Base-by-base conservation (phyloP, 2,888 invertebrate genomes). In the Agriopis leucophaearia region DNA sequence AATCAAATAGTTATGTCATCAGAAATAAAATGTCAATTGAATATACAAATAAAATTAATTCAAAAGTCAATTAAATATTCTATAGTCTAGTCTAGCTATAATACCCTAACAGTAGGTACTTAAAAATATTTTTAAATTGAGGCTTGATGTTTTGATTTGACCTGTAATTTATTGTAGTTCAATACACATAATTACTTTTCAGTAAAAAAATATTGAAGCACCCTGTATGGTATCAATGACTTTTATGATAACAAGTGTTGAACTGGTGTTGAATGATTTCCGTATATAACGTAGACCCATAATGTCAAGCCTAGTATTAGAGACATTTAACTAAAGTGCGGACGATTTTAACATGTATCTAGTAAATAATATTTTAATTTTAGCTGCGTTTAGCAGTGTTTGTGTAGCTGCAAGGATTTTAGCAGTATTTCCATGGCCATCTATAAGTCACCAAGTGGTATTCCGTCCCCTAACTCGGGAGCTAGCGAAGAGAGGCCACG, bases 381-480 rank as follows among this genome's bases (percentile, higher is more conserved):
- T 65, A 48, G 13, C 44, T 3, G 4, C 55, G 42, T 0, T 66
- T n/a, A 10, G 15, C 40, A 58, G 66, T 38, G 45, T n/a, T 27
- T 66, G 57, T 66, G 52, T 57, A 15, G 45, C 56, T 51, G 67
- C 69, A 27, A 77, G 74, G 60, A 87, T 86, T 52, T 69, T 88
- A 48, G 81, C 74, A 0, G 71, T 86, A 5, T 67, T 83, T 54
- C 73, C 85, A 3, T 73, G 77, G 10, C 77, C 84, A 3, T 84
- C 86, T 0, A 81, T 87, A 57, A 89, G 88, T 66, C 88, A 89
- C 56, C 86, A 88, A 69, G 64, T 86, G 4, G 81, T 81, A 8
- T 85, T 76, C 52, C 78, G 78, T 16, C 74, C 79, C 8, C 64
- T 90, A 5, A 79, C 84, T 16, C 72, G 77, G 8, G 85, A 83